Conservation (phyloP, 2,888 invertebrate species). For the Rhaphigaster nebulosa region DNA sequence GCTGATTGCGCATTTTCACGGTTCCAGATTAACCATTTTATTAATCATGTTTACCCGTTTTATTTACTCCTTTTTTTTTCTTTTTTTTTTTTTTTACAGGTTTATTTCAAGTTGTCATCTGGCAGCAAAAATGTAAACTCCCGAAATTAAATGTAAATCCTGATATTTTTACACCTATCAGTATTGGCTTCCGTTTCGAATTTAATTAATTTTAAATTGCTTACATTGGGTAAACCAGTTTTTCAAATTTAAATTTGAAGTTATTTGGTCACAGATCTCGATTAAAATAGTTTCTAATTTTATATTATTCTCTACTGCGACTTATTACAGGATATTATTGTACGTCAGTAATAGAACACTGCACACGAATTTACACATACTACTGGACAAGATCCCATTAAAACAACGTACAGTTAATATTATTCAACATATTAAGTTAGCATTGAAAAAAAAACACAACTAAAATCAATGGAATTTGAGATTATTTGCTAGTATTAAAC, state of each 20-base stretch:
- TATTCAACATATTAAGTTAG: too few species aligned
- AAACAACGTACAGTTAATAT: too few species aligned
- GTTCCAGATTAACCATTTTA: constrained; percentile 48
- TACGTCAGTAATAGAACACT: too few species aligned
- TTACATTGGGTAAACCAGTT: neutral
- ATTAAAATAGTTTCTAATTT: neutral
- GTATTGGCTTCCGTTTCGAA: neutral
- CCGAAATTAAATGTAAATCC: constrained; percentile 20
- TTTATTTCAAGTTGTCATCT: neutral
- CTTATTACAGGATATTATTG: too few species aligned
- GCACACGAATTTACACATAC: too few species aligned
- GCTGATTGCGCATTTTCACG: constrained; percentile 49
- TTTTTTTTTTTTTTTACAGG: neutral
- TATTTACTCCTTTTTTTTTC: constrained; percentile 4
- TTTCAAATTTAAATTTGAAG: neutral
- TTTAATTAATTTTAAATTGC: constrained; percentile 28
- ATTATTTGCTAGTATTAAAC: too few species aligned
- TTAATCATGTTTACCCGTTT: constrained; percentile 37
- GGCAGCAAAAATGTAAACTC: neutral
- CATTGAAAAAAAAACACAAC: too few species aligned
- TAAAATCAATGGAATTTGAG: too few species aligned
- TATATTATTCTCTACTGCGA: neutral
- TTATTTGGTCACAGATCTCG: neutral
- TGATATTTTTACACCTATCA: constrained; percentile 29
- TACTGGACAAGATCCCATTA: too few species aligned